Percentiles rank a stretch among this genome's conserved stretches.
Evolutionary conservation across 2,797 vertebrate species (phyloP).

Genomic region (Pelobates cultripes): DNA sequence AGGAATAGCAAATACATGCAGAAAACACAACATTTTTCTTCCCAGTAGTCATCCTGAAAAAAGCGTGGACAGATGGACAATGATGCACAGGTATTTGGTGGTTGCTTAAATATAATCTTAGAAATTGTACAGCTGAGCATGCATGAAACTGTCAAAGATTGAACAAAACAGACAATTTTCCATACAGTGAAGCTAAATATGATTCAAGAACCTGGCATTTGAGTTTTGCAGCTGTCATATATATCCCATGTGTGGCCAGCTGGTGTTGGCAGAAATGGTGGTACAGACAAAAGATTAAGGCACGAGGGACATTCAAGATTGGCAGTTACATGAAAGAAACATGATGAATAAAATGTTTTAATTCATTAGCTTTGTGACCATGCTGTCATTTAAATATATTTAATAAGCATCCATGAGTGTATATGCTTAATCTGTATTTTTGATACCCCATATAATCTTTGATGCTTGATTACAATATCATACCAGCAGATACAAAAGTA

Average conservation of each 20-base stretch:
- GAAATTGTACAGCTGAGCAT: conserved; percentile 43
- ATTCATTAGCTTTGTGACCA: conserved; percentile 47
- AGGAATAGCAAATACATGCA: conserved; percentile 7
- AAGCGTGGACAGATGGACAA: conserved; percentile 40
- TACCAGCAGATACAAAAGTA: not conserved
- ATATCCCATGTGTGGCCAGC: conserved; percentile 56
- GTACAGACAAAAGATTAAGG: conserved; percentile 53
- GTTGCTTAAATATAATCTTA: conserved; percentile 42
- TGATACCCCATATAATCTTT: not conserved
- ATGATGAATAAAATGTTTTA: conserved; percentile 51
- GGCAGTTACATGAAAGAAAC: conserved; percentile 54
- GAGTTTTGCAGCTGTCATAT: conserved; percentile 53
- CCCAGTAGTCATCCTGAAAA: conserved; percentile 16
- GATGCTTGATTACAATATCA: not conserved
- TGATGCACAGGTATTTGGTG: conserved; percentile 40
- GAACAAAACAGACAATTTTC: conserved; percentile 48
- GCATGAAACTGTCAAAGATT: conserved; percentile 52
- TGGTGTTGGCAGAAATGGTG: conserved; percentile 49
- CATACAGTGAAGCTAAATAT: conserved; percentile 45
- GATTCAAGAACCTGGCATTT: conserved; percentile 51
- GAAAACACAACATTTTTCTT: conserved; percentile 16
- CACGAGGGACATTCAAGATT: conserved; percentile 52
- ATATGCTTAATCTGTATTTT: not conserved
- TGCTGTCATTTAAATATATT: conserved; percentile 45
- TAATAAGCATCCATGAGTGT: conserved; percentile 26